Conservation (phyloP, 2,888 invertebrate species). For the Drosophila pegasa region DNA sequence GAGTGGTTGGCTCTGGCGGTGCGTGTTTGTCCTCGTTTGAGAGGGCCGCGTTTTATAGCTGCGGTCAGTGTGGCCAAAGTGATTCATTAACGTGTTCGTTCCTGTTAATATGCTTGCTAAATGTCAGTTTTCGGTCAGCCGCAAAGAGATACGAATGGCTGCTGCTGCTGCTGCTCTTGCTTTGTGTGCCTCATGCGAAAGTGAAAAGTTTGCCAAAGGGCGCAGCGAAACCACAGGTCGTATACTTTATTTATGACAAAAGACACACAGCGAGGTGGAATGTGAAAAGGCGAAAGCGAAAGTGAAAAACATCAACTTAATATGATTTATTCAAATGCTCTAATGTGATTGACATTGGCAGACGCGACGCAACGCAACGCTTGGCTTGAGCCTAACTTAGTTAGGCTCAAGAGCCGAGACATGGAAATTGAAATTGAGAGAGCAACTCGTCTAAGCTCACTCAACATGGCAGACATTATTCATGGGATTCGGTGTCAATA, state of each 20-base stretch:
- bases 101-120: constrained; percentile 65
- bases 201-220: constrained; percentile 49
- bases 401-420: background rate
- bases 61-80: constrained; percentile 59
- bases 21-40: constrained; percentile 16
- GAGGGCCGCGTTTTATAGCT: constrained; percentile 35
- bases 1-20: constrained; percentile 32
- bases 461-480: constrained; percentile 3
- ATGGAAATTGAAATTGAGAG: constrained; percentile 2
- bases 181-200: constrained; percentile 39
- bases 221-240: constrained; percentile 30
- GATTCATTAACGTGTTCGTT: constrained; percentile 68
- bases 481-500: constrained; percentile 1
- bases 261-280: constrained; percentile 10
- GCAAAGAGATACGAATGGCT: constrained; percentile 39
- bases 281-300: constrained; percentile 13
- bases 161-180: background rate
- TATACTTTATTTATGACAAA: constrained; percentile 51
- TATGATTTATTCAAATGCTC: constrained; percentile 11
- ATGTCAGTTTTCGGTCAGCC: constrained; percentile 54
- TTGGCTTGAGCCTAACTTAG: background rate
- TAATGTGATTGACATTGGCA: constrained; percentile 7
- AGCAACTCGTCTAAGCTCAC: background rate
- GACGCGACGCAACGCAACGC: background rate
- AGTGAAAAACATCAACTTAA: constrained; percentile 5